These are phyloP conservation scores for Tympanuchus pallidicinctus DNA, from an alignment of 2,113 vertebrate genomes.

Conservation along the genomic window DNA sequence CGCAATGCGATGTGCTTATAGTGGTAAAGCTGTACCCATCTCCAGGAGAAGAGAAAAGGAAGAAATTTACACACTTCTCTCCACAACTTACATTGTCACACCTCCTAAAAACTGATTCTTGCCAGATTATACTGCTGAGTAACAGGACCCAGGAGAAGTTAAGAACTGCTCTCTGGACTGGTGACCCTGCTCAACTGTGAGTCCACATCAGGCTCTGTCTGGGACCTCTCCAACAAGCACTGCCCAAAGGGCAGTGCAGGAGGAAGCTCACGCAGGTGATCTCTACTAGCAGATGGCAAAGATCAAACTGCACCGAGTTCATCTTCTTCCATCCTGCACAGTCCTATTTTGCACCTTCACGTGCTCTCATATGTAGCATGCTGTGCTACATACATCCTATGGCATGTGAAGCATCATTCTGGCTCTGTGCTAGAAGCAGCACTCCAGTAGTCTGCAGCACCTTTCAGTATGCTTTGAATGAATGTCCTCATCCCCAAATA, in stretches of 20 bases:
- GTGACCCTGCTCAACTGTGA: not conserved
- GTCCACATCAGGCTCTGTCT: not conserved
- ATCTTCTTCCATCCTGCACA: not conserved
- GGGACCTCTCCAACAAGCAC: not conserved
- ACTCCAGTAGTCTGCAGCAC: not conserved
- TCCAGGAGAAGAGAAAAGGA: not conserved
- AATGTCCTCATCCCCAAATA: not conserved
- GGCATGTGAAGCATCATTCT: not conserved
- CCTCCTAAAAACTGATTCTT: not conserved
- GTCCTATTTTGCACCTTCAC: not conserved
- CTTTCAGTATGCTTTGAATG: not conserved
- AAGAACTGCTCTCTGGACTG: not conserved
- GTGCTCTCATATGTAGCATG: fast-evolving
- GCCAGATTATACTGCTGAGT: not conserved
- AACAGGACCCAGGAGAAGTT: not conserved
- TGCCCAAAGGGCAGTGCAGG: not conserved
- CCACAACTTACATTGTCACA: not conserved
- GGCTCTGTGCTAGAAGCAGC: not conserved
- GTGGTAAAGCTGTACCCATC: not conserved
- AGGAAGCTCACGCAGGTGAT: not conserved
- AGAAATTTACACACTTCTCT: not conserved
- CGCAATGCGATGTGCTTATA: not conserved
- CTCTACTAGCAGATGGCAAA: not conserved
- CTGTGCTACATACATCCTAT: fast-evolving
- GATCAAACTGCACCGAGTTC: not conserved